Evolutionary conservation across 2,113 vertebrate genomes (phyloP).

Genomic region (Regulus satrapa): DNA sequence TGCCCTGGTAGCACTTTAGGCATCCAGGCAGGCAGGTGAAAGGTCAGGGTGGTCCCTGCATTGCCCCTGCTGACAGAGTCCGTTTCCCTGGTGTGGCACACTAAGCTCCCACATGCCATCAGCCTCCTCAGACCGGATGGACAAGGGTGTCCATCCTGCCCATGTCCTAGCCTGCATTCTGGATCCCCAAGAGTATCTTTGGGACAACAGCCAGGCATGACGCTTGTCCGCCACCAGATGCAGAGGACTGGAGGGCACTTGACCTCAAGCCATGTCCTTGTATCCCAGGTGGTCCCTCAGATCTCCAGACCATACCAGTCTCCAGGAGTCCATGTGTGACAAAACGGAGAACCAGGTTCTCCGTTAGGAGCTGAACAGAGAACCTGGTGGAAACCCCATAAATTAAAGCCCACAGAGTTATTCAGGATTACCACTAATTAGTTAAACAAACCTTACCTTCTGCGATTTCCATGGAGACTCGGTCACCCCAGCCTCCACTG

Average conservation of each 20-base stretch:
- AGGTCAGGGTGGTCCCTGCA: not conserved
- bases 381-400: not conserved
- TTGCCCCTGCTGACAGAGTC: not conserved
- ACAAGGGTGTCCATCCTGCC: not conserved
- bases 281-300: not conserved
- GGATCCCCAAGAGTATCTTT: fast-evolving
- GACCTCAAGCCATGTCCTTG: not conserved
- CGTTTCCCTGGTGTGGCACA: not conserved
- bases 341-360: not conserved
- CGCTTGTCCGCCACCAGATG: not conserved
- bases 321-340: not conserved
- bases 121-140: not conserved
- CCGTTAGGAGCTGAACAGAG: not conserved
- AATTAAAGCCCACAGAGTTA: not conserved
- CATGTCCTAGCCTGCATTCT: not conserved
- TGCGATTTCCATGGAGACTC: not conserved
- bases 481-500: not conserved
- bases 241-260: not conserved
- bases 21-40: not conserved
- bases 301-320: not conserved
- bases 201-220: not conserved
- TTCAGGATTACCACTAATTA: not conserved
- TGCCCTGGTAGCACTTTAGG: constrained; percentile 17
- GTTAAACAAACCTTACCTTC: not conserved
- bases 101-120: fast-evolving